phyloP scores from a whole-genome alignment of 2,888 invertebrate species.

The Chrysolina oricalcia region DNA sequence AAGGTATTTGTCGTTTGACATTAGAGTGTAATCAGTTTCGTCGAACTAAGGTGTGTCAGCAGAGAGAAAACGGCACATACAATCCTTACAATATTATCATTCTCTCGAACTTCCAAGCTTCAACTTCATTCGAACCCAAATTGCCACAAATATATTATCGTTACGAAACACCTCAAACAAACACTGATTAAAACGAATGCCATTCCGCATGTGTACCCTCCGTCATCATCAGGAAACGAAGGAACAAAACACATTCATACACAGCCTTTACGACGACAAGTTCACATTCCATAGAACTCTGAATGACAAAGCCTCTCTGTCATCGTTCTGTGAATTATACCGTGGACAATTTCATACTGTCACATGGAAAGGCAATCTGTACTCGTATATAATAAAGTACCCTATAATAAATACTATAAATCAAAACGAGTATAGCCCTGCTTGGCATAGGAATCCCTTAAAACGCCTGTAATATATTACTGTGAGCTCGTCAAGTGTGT shows the following conservation, averaged over 20 bases:
- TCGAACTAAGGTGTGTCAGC: too few relatives aligned
- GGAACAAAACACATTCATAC: constrained; percentile 7
- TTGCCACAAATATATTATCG: too few relatives aligned
- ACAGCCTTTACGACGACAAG: background rate
- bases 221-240: background rate
- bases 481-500: constrained; percentile 36
- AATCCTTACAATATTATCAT: too few relatives aligned
- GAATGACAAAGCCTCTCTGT: constrained; percentile 14
- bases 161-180: too few relatives aligned
- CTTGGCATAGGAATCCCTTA: constrained; percentile 35
- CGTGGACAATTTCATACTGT: constrained; percentile 4
- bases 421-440: constrained; percentile 38
- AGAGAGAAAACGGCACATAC: too few relatives aligned
- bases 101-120: too few relatives aligned
- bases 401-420: constrained; percentile 43
- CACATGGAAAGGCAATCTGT: constrained; percentile 36
- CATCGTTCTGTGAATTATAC: constrained; percentile 11
- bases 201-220: background rate
- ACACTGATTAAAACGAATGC: background rate
- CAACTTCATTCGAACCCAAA: too few relatives aligned
- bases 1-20: too few relatives aligned
- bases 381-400: constrained; percentile 40
- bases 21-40: too few relatives aligned
- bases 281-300: background rate
- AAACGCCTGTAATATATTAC: constrained; percentile 39